Evolutionary conservation across 2,113 vertebrate genomes (phyloP), one percentile per base, ranked within the genome.

Genomic region (Falco punctatus): DNA sequence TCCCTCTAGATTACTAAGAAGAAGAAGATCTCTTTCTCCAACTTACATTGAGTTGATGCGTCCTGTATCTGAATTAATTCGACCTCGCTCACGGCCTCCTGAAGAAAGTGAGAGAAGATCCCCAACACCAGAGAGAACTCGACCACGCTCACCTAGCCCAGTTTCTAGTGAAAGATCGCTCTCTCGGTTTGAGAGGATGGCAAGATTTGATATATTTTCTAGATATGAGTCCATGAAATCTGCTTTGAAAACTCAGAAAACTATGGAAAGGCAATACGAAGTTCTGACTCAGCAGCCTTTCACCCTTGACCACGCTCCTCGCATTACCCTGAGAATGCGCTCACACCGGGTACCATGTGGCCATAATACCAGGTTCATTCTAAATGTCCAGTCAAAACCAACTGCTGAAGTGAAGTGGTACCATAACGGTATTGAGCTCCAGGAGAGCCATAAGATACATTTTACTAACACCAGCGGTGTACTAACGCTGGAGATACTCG

Each of bases 141-240:
- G 99, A n/a, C 99, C 99, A 54, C 99, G 99, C 16, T 99, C 99
- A 83, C 99, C 99, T 73, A 99, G 99, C 92, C 99, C 99, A 23
- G 98, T 98, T 70, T 99, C 99, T n/a, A 98, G 97, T 90, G 98
- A 98, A 79, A 98, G 98, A 94, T 98, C 98, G 7, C 99, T 99
- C 75, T 99, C 99, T 14, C 98, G 99, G 90, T 99, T 99, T 97
- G 99, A 99, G 49, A 98, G 99, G 57, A 98, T 98, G 55, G 96
- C 99, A 62, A 98, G 98, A 96, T 98, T 99, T 95, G 99, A 99
- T 96, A 99, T 99, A 95, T 98, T 99, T 79, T 99, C 99, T 80
- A 98, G 99, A 79, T 99, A 99, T 2, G 99, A 99, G 87, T 98
- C 99, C 87, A 99, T 99, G 98, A 99, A 99, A 97, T 98, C 98